Evolutionary conservation across 2,113 vertebrate genomes (phyloP).

Genomic region (Neotoma lepida): DNA sequence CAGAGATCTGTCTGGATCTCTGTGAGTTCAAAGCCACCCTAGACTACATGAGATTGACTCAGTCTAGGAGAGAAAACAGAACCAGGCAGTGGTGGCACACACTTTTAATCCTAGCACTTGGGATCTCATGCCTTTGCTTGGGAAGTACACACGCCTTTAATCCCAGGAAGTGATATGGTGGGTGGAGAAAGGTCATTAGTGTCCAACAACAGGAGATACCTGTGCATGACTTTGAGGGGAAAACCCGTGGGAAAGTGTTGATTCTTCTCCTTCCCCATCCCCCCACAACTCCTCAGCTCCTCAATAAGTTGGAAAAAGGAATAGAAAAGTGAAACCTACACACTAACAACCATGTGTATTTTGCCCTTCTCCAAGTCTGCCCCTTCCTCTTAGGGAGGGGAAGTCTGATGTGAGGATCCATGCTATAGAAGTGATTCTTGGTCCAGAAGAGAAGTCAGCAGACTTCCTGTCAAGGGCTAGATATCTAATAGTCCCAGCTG

Average conservation of each 20-base stretch:
- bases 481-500: neutral
- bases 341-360: accelerated
- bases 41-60: too few species aligned
- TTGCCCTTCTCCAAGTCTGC: neutral
- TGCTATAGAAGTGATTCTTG: neutral
- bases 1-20: too few species aligned
- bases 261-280: neutral
- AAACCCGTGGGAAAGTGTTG: neutral
- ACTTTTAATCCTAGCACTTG: too few species aligned
- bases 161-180: too few species aligned
- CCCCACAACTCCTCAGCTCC: neutral
- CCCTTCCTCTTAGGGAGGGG: neutral
- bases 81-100: too few species aligned
- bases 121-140: too few species aligned
- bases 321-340: neutral
- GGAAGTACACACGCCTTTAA: too few species aligned
- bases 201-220: neutral
- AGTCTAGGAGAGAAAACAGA: too few species aligned
- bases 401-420: neutral
- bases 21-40: too few species aligned
- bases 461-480: neutral
- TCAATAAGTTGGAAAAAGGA: neutral
- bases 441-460: neutral
- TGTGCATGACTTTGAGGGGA: neutral
- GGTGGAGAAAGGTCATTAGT: too few species aligned